Conservation (phyloP, 2,797 vertebrate species). For the Sciaenops ocellatus region DNA sequence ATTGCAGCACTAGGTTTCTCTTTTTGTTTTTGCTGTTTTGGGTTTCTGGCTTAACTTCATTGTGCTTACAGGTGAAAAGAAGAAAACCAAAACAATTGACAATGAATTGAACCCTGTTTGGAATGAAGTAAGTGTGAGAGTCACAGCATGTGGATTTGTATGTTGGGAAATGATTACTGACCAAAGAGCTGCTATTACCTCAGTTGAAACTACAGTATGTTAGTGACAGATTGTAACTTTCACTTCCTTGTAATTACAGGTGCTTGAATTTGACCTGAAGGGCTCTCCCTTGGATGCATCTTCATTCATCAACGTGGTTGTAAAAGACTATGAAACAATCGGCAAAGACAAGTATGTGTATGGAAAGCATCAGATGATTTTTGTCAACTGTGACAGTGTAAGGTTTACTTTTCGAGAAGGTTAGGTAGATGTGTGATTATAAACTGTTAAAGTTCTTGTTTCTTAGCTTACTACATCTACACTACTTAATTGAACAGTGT, state of each 20-base stretch:
- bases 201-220: not conserved
- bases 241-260: conserved; percentile 78
- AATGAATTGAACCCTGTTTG: conserved; percentile 95
- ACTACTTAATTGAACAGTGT: not conserved
- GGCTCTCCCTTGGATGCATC: conserved; percentile 89
- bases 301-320: conserved; percentile 89
- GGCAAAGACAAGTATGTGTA: conserved; percentile 96
- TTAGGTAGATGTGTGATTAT: not conserved
- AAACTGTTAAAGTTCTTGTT: not conserved
- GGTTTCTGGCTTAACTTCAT: not conserved
- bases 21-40: not conserved
- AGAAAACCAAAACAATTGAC: conserved; percentile 95
- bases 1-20: not conserved
- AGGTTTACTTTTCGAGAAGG: not conserved
- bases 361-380: not conserved
- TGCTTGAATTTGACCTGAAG: conserved; percentile 95
- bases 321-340: conserved; percentile 98
- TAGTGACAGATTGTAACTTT: not conserved
- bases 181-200: not conserved
- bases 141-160: not conserved
- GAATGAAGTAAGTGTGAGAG: conserved; percentile 90
- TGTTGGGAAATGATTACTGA: not conserved
- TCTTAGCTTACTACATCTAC: not conserved
- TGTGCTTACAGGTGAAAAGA: conserved; percentile 92
- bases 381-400: not conserved